Evolutionary conservation across 2,113 vertebrate genomes (phyloP).

Genomic region (Heterotis niloticus): DNA sequence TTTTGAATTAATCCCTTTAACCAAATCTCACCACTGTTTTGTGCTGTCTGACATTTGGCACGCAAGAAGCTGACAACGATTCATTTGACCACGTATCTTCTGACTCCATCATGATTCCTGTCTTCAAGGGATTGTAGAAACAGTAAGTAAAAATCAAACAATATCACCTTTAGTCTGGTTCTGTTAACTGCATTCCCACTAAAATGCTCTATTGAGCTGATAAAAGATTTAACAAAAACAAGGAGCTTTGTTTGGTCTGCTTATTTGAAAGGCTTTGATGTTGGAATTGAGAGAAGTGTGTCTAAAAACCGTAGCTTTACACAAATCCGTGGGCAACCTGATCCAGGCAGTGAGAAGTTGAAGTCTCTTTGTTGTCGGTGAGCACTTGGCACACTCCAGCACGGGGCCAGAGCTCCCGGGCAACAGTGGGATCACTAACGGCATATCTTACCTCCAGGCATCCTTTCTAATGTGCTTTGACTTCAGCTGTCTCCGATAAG

Average conservation of each 20-base stretch:
- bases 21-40: too few species aligned
- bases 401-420: constrained; percentile 18
- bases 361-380: constrained; percentile 27
- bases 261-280: constrained; percentile 19
- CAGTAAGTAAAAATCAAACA: background rate
- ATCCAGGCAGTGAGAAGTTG: constrained; percentile 26
- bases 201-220: background rate
- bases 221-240: constrained; percentile 7
- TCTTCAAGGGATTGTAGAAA: constrained; percentile 17
- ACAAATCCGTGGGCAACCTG: constrained; percentile 17
- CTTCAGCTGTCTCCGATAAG: constrained; percentile 45
- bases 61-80: background rate
- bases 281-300: constrained; percentile 13
- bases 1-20: too few species aligned
- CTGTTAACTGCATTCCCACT: background rate
- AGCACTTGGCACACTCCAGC: constrained; percentile 24
- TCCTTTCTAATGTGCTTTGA: constrained; percentile 42
- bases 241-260: background rate
- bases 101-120: background rate
- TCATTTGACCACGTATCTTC: background rate
- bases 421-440: constrained; percentile 31
- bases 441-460: constrained; percentile 24
- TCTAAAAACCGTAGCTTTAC: constrained; percentile 13
- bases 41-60: too few species aligned
- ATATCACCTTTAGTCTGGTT: constrained; percentile 2